Base-by-base conservation (phyloP, 2,113 vertebrate species). In the Macaca fascicularis region DNA sequence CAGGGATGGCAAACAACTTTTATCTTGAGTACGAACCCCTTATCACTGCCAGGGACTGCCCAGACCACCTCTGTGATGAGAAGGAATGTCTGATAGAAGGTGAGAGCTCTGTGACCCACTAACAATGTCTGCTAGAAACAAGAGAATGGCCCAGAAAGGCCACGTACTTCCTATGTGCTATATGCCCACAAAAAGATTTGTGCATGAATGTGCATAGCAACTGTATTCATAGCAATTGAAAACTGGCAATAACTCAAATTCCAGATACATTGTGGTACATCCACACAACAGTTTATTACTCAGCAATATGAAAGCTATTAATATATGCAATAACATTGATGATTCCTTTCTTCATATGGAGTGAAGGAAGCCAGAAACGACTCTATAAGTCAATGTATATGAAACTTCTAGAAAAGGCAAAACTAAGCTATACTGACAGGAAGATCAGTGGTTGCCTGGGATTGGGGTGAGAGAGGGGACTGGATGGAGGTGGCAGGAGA, bases 361-460 rank as follows among this genome's bases (percentile, higher is more conserved):
- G 23, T 40, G 72, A 91, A 95, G 30, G 38, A 87, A 32, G 9
- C 50, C n/a, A 32, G 80, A 76, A 78, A 67, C 25, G n/a, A 43
- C 27, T 38, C n/a, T 57, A 35, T 11, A 8, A 81, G 92, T 92
- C 80, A 50, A 81, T 25, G 6, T 48, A 32, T 20, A 19, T 38
- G 59, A 93, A 64, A 78, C 67, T 94, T 74, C 69, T 74, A 48
- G n/a, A 75, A 89, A 84, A 76, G 74, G 19, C 52, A 69, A 80
- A 69, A 76, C 2, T 16, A 50, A 76, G n/a, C 10, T 64, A 43
- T 17, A 48, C 23, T 5, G 20, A 64, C 50, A 92, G 55, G 69
- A 75, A 67, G 43, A 38, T 23, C 4, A 2, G 16, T 38, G 50
- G n/a, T 87, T 81, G n/a, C 61, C n/a, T n/a, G 27, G 43, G n/a